Conservation (phyloP, 2,888 invertebrate genomes). For the Acanthoscelides obtectus region DNA sequence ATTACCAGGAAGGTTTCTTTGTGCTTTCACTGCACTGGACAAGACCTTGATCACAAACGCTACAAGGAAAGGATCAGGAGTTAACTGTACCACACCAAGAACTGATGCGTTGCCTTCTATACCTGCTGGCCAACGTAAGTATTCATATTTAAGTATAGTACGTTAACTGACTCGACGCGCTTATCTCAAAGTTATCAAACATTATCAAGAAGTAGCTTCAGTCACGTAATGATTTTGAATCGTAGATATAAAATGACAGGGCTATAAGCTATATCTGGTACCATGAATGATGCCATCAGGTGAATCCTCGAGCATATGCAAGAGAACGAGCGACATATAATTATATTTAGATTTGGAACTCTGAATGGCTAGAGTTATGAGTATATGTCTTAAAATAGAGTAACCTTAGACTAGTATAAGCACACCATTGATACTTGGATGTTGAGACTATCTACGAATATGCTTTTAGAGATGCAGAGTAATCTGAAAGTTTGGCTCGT, state of each 20-base stretch:
- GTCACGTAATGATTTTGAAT: not conserved
- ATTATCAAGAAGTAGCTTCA: not conserved
- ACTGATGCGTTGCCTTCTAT: conserved; percentile 91
- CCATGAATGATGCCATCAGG: not conserved
- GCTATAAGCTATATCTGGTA: not conserved
- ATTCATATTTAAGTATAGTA: too few species aligned
- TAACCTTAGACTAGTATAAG: not conserved
- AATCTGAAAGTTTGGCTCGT: too few species aligned
- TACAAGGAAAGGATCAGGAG: conserved; percentile 82
- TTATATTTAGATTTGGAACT: not conserved
- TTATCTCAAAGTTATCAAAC: too few species aligned
- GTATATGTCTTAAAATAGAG: not conserved
- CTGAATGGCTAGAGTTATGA: not conserved
- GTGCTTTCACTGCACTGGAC: conserved; percentile 89
- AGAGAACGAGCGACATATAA: not conserved
- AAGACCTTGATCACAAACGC: conserved; percentile 88
- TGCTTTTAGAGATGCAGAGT: too few species aligned
- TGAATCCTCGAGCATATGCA: not conserved
- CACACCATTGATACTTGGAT: not conserved
- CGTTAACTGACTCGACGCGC: too few species aligned
- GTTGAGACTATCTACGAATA: too few species aligned
- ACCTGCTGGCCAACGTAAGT: conserved; percentile 79
- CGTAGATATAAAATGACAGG: not conserved
- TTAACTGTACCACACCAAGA: conserved; percentile 92
- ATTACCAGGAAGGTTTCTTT: conserved; percentile 82